phyloP scores from a whole-genome alignment of 2,797 vertebrate genomes.

The Hylomyscus alleni region DNA sequence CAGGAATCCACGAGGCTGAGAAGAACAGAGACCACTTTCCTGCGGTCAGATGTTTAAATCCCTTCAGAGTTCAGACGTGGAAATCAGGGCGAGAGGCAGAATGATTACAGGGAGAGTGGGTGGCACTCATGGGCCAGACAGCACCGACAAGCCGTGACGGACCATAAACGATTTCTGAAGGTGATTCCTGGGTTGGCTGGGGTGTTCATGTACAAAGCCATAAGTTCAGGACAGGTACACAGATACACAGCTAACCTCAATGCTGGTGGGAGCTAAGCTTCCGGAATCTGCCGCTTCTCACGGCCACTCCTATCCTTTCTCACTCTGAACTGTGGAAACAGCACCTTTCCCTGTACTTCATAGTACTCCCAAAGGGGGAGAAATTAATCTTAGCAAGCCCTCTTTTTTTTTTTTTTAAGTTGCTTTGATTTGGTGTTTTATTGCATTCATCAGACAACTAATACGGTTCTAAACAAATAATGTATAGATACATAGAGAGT shows the following conservation, averaged over 20 bases:
- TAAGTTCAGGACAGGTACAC: too few relatives aligned
- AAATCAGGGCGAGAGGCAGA: neutral
- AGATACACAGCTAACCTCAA: neutral
- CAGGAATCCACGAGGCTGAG: constrained; percentile 40
- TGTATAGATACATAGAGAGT: too few relatives aligned
- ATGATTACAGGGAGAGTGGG: neutral
- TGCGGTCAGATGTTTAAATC: constrained; percentile 35
- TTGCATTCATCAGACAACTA: too few relatives aligned
- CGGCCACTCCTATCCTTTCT: neutral
- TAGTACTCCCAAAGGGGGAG: neutral
- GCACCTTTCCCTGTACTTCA: neutral
- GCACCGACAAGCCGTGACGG: neutral
- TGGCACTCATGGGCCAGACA: neutral
- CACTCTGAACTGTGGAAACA: neutral
- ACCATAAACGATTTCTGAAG: constrained; percentile 10
- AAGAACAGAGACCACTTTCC: neutral
- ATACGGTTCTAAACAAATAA: too few relatives aligned
- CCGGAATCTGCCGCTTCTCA: neutral
- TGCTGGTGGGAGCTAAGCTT: neutral
- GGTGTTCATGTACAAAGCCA: neutral
- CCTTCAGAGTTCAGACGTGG: constrained; percentile 36
- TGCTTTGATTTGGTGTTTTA: too few relatives aligned
- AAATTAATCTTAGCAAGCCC: neutral
- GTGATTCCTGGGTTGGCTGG: neutral
- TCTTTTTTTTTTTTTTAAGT: too few relatives aligned